Conservation (phyloP, 2,888 invertebrate genomes). For the Orthosia incerta region DNA sequence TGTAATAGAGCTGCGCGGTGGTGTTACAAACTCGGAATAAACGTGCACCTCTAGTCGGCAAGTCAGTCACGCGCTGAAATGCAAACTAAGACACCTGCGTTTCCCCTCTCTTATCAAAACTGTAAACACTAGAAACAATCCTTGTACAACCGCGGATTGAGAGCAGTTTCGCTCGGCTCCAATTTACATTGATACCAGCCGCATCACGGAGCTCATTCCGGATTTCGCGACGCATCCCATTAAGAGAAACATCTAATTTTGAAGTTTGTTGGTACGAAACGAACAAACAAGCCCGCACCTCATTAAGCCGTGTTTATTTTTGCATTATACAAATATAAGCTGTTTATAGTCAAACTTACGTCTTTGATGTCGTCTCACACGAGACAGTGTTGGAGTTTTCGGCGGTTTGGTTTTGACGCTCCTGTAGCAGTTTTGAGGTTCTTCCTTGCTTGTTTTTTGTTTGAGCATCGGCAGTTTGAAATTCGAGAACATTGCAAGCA, state of each 20-base stretch:
- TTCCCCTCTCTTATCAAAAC: constrained; percentile 66
- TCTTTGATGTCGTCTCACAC: constrained; percentile 88
- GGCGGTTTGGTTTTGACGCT: constrained; percentile 90
- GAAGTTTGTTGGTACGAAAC: constrained; percentile 71
- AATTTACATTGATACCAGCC: constrained; percentile 63
- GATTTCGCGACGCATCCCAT: constrained; percentile 73
- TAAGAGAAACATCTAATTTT: constrained; percentile 80
- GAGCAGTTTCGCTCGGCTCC: constrained; percentile 53
- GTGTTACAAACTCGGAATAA: constrained; percentile 47
- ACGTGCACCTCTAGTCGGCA: constrained; percentile 48
- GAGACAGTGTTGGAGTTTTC: constrained; percentile 89
- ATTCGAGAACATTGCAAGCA: constrained; percentile 89
- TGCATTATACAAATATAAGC: constrained; percentile 72
- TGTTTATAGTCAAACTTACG: constrained; percentile 80
- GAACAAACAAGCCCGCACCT: constrained; percentile 78
- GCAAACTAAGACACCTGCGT: constrained; percentile 68
- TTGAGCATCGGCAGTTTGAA: constrained; percentile 90
- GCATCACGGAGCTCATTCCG: constrained; percentile 61
- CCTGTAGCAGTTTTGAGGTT: constrained; percentile 88
- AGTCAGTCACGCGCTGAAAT: constrained; percentile 62
- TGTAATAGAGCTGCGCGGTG: constrained; percentile 31
- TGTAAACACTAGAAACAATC: constrained; percentile 66
- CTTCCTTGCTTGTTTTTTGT: constrained; percentile 85
- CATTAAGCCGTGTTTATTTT: constrained; percentile 85
- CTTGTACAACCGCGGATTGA: constrained; percentile 56